phyloP scores from a whole-genome alignment of 2,113 vertebrate species.

The Galbula dea region DNA sequence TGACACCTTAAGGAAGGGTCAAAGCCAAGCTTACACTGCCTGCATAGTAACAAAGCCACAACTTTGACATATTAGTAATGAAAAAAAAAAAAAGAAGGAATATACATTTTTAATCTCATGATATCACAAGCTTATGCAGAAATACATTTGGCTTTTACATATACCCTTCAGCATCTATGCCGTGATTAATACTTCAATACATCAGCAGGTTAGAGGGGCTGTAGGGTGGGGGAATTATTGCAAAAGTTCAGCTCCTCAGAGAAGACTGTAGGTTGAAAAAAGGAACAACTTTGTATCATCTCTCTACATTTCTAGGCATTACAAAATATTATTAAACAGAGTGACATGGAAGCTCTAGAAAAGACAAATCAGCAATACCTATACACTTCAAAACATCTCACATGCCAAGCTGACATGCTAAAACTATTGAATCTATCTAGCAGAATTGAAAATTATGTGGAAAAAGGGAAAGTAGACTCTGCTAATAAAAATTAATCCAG shows the following conservation, averaged over 20 bases:
- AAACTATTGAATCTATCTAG: background rate
- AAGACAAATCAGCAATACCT: background rate
- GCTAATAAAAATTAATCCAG: background rate
- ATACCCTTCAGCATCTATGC: background rate
- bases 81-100: background rate
- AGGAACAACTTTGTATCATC: background rate
- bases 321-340: background rate
- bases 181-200: background rate
- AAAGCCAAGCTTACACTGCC: rapidly evolving
- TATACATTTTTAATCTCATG: background rate
- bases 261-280: background rate
- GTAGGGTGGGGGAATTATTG: background rate
- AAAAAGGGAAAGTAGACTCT: background rate
- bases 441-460: background rate
- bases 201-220: background rate
- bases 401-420: background rate
- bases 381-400: background rate
- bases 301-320: background rate
- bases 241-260: background rate
- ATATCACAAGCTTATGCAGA: background rate
- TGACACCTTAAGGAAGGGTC: background rate
- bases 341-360: background rate
- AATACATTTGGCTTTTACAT: background rate
- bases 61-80: background rate
- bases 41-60: background rate